phyloP scores from a whole-genome alignment of 2,888 invertebrate species.

The Falcaria lacertinaria region DNA sequence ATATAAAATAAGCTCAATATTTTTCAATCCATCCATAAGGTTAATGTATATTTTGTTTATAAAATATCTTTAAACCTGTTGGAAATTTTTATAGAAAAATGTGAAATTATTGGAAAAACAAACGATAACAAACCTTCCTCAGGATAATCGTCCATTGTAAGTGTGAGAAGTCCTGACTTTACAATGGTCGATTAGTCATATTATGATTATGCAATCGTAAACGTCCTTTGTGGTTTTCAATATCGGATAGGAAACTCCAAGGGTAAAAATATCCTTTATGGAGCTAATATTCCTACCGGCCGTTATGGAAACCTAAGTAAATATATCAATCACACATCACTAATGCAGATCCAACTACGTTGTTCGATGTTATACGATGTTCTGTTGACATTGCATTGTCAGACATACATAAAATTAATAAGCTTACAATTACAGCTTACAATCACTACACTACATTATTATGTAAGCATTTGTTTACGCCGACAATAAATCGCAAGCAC shows the following conservation, averaged over 20 bases:
- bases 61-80: no score
- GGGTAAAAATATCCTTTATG: background rate
- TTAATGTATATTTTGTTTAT: no score
- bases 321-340: background rate
- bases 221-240: background rate
- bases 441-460: no score
- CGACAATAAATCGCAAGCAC: no score
- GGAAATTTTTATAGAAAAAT: background rate
- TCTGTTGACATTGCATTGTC: background rate
- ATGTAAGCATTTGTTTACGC: no score
- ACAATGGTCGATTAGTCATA: background rate
- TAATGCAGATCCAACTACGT: background rate
- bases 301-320: background rate
- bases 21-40: no score
- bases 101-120: slow-evolving; percentile 3
- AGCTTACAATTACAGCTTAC: no score
- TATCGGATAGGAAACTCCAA: background rate
- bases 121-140: slow-evolving; percentile 1
- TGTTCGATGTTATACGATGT: background rate
- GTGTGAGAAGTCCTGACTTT: background rate
- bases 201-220: background rate
- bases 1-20: no score
- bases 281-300: background rate
- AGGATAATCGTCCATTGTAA: background rate
- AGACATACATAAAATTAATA: no score